These are phyloP conservation scores for Mystacides longicornis DNA, from an alignment of 2,888 invertebrate genomes.

Conservation along the genomic window DNA sequence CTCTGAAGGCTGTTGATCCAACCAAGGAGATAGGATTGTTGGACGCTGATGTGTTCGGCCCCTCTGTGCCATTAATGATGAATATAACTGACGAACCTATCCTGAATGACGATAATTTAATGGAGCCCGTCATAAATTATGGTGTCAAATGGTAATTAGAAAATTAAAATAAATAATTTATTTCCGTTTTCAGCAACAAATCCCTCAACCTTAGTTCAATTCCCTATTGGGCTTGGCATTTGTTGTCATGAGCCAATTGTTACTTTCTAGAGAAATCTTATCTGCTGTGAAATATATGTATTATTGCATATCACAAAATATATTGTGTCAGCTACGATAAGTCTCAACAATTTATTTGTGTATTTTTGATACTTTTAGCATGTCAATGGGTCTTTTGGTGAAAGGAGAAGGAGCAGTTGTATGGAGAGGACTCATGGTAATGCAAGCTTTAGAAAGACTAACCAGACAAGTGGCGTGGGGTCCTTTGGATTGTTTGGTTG, in stretches of 20 bases:
- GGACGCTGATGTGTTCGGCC: conserved; percentile 94
- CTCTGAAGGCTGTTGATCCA: conserved; percentile 59
- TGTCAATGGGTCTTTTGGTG: conserved; percentile 93
- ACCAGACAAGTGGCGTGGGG: conserved; percentile 85
- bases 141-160: conserved; percentile 79
- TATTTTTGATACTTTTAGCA: too few species aligned
- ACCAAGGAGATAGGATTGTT: conserved; percentile 71
- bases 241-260: too few species aligned
- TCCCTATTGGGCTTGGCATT: too few species aligned
- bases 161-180: too few species aligned
- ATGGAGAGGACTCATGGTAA: conserved; percentile 95
- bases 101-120: conserved; percentile 68
- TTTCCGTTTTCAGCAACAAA: too few species aligned
- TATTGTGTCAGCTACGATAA: too few species aligned
- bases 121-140: conserved; percentile 84
- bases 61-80: conserved; percentile 92
- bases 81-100: conserved; percentile 78
- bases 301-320: too few species aligned
- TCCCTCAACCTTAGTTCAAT: too few species aligned
- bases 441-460: conserved; percentile 85
- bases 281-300: too few species aligned
- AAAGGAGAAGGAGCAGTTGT: conserved; percentile 80
- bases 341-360: too few species aligned
- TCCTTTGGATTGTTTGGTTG: conserved; percentile 75
- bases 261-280: too few species aligned